Base-by-base conservation (phyloP, 2,888 invertebrate species). In the Melolontha melolontha region DNA sequence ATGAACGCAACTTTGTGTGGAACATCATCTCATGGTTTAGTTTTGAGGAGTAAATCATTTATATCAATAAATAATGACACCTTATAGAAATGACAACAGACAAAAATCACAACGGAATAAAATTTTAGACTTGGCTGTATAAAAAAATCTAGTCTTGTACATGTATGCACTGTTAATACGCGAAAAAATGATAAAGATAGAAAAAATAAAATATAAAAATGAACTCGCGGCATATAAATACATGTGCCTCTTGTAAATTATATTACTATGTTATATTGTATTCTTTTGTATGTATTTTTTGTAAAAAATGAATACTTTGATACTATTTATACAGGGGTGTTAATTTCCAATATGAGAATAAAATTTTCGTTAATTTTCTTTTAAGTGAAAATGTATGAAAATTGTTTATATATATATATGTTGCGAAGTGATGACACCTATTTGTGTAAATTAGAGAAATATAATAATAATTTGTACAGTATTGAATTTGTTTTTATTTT, bases 61-160 rank as follows among this genome's bases (percentile, higher is more conserved):
- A 22, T 2, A 34, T 5, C 34, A 34, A 55, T 16, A 42, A 41
- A 17, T 1, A 16, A 11, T 47, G 34, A 44, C 40, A 17, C 11
- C 54, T 29, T 59, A 14, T 42, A 41, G 64, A 62, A 59, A 66
- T 66, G 41, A 42, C 42, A 29, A 40, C 8, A 66, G 67, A 72
- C 73, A 72, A 74, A 55, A 68, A 68, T 63, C 73, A 75, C 71
- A 51, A 50, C 55, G 34, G 12, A 68, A 68, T 42, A 51, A 17
- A 69, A 67, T 57, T 49, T 71, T 66, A 70, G 68, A 70, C 66
- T 75, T 78, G 81, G 81, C 81, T 82, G 80, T 82, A 62, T 78
- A 75, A 79, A 77, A n/a, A 79, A 80, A 79, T 82, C 82, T 82
- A 82, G 83, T 83, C 82, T 75, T 77, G 77, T 79, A 75, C 42